Conservation (phyloP, 2,113 vertebrate genomes). For the Chaetorhynchus papuensis region DNA sequence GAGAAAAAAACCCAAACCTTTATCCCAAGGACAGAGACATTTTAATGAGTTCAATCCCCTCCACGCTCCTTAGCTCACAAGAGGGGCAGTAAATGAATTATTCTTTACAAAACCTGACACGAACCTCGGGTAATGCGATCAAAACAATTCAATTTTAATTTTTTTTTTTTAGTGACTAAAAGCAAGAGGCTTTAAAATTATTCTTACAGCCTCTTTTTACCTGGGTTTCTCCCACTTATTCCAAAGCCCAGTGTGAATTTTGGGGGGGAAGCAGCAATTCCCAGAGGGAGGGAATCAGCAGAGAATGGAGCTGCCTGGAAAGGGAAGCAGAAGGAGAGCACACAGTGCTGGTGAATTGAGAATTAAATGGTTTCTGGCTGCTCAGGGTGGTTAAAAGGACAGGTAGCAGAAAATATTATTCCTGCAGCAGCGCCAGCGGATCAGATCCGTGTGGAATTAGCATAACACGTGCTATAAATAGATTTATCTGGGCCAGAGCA, state of each 20-base stretch:
- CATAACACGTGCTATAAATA: slow-evolving; percentile 14
- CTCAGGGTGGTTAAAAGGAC: neutral
- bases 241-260: neutral
- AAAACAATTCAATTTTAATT: neutral
- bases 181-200: neutral
- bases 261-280: neutral
- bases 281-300: neutral
- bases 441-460: neutral
- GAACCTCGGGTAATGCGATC: neutral
- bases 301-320: neutral
- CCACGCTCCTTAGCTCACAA: neutral
- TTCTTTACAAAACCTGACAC: neutral
- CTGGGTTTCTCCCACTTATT: neutral
- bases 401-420: neutral
- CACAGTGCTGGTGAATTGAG: neutral
- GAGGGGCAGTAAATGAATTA: neutral
- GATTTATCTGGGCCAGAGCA: slow-evolving; percentile 47
- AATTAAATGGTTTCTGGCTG: neutral
- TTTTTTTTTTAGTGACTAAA: neutral
- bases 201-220: neutral
- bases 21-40: neutral
- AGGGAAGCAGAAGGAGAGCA: neutral
- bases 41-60: slow-evolving; percentile 7
- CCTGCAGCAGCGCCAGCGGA: neutral
- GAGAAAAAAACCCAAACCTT: neutral